Evolutionary conservation across 2,797 vertebrate species (phyloP).

Genomic region (Fistularia commersonii): DNA sequence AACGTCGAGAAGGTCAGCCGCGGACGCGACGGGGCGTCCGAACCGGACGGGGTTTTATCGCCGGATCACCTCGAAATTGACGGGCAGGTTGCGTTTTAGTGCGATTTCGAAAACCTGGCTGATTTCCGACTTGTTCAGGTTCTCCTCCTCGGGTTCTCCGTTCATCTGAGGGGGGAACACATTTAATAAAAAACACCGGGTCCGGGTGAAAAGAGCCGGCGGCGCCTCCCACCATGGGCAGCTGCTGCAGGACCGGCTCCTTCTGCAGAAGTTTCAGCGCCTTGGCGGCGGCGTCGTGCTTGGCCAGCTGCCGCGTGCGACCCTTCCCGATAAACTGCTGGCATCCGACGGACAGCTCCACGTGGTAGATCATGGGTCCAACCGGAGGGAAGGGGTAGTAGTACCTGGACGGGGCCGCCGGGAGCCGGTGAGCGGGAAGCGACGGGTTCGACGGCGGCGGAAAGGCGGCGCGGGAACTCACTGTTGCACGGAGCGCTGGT

Average conservation of each 20-base stretch:
- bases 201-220: neutral
- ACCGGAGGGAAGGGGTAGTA: constrained; percentile 95
- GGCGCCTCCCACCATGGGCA: constrained; percentile 63
- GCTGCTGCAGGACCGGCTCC: constrained; percentile 87
- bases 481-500: constrained; percentile 82
- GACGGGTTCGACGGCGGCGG: neutral
- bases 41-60: neutral
- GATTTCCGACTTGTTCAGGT: constrained; percentile 99
- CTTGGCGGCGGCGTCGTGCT: constrained; percentile 92
- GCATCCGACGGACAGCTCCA: constrained; percentile 93
- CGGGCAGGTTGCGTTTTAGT: constrained; percentile 96
- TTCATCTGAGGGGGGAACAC: constrained; percentile 77
- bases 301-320: constrained; percentile 91
- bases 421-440: too few species aligned
- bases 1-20: neutral
- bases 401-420: constrained; percentile 88
- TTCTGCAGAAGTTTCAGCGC: constrained; percentile 92
- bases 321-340: constrained; percentile 97
- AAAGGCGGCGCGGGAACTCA: constrained; percentile 34
- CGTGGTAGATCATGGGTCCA: constrained; percentile 91
- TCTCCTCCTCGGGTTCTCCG: constrained; percentile 93
- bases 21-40: neutral
- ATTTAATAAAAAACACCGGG: neutral
- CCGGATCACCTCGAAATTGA: constrained; percentile 91
- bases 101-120: constrained; percentile 99